phyloP scores from a whole-genome alignment of 2,797 vertebrate genomes.

The Psittacula echo region DNA sequence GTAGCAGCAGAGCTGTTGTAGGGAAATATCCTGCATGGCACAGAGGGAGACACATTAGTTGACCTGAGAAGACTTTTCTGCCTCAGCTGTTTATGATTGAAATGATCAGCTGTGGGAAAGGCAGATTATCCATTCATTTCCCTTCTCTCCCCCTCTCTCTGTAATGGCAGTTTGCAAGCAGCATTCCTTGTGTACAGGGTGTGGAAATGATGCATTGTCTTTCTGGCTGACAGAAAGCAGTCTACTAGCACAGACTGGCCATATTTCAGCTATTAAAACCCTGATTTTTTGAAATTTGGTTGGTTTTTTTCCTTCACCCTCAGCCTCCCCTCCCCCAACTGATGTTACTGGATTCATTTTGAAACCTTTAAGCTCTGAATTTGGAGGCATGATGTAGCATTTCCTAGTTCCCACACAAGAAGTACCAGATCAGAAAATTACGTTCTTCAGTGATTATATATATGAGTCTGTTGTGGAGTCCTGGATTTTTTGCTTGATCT shows the following conservation, averaged over 20 bases:
- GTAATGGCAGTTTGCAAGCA: neutral
- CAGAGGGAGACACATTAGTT: neutral
- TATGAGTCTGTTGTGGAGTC: neutral
- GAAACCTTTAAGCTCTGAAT: neutral
- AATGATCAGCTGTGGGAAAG: neutral
- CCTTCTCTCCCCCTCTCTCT: neutral
- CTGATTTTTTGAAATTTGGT: neutral
- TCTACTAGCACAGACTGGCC: neutral
- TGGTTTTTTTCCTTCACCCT: neutral
- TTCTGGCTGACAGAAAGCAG: neutral
- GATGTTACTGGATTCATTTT: neutral
- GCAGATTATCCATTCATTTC: neutral
- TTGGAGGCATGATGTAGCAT: neutral
- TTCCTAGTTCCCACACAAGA: neutral
- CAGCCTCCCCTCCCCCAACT: rapidly evolving
- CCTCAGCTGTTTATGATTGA: neutral
- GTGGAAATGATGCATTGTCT: neutral
- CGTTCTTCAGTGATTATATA: neutral
- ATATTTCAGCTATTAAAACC: neutral
- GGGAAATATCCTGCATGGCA: neutral
- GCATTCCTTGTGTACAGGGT: neutral
- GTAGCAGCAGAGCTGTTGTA: neutral
- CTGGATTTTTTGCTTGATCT: neutral
- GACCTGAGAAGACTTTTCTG: neutral
- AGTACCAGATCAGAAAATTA: neutral